Conservation (phyloP, 1,140 invertebrate species). For the Ceratina japonica region DNA sequence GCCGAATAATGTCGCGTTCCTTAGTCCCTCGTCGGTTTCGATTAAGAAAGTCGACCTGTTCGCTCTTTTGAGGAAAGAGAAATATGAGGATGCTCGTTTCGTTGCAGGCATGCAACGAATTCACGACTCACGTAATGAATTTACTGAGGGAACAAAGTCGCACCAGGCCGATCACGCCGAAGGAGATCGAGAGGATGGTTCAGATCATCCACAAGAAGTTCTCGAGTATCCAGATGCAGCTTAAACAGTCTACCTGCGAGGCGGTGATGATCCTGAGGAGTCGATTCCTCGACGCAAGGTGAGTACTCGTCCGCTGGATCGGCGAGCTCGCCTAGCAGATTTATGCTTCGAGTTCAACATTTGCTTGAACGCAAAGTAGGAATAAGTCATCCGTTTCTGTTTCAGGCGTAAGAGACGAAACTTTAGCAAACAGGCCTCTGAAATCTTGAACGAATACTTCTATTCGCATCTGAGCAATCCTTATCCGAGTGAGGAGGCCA, state of each 20-base stretch:
- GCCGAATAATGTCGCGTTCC: too few relatives aligned
- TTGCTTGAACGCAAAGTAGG: neutral
- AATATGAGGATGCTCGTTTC: neutral
- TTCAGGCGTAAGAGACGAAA: slow-evolving; percentile 97
- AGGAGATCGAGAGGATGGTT: slow-evolving; percentile 99
- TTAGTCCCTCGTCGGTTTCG: neutral
- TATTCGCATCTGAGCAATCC: slow-evolving; percentile 99
- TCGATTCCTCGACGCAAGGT: slow-evolving; percentile 96
- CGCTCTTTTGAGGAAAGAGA: neutral
- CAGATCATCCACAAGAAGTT: slow-evolving; percentile 99
- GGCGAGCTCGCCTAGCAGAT: too few relatives aligned
- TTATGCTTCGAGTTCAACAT: neutral
- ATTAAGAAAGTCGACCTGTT: neutral
- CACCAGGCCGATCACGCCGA: slow-evolving; percentile 95
- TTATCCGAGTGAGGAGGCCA: slow-evolving; percentile 99
- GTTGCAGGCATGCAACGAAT: slow-evolving; percentile 98
- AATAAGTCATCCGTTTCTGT: slow-evolving; percentile 14
- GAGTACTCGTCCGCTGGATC: slow-evolving; percentile 19
- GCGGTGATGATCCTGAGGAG: slow-evolving; percentile 99
- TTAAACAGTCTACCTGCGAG: slow-evolving; percentile 99
- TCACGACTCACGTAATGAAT: slow-evolving; percentile 99
- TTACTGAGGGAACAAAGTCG: slow-evolving; percentile 97
- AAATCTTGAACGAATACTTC: slow-evolving; percentile 99
- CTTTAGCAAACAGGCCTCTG: slow-evolving; percentile 99
- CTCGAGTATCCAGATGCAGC: slow-evolving; percentile 99